Percentiles rank a stretch among this genome's conserved stretches.
phyloP scores from a whole-genome alignment of 2,888 invertebrate genomes.

The Drosophila dives region DNA sequence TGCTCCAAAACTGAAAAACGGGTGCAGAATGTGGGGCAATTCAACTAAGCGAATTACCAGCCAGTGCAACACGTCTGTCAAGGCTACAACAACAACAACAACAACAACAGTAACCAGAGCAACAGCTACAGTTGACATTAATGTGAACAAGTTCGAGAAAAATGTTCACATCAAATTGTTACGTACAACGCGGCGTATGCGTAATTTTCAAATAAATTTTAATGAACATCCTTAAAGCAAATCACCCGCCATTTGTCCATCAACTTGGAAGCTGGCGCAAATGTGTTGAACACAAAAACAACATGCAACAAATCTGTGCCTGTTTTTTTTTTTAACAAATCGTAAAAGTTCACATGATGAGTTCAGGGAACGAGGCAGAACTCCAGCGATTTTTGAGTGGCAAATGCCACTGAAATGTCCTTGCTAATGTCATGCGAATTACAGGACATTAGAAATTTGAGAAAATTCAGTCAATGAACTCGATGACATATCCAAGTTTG shows the following conservation, averaged over 20 bases:
- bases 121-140: constrained; percentile 36
- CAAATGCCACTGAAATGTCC: constrained; percentile 47
- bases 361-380: constrained; percentile 24
- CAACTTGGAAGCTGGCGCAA: constrained; percentile 11
- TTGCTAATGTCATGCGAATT: constrained; percentile 44
- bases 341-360: constrained; percentile 69
- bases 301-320: constrained; percentile 31
- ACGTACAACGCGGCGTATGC: constrained; percentile 64
- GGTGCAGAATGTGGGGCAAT: constrained; percentile 57
- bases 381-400: constrained; percentile 25
- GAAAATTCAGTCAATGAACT: constrained; percentile 30
- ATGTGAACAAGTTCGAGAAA: constrained; percentile 30
- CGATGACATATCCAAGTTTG: not conserved
- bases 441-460: constrained; percentile 24
- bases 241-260: constrained; percentile 36
- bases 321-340: constrained; percentile 36
- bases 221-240: constrained; percentile 37
- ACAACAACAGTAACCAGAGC: constrained; percentile 10
- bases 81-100: constrained; percentile 30
- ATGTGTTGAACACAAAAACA: constrained; percentile 33
- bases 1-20: constrained; percentile 10
- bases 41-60: constrained; percentile 58
- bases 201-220: constrained; percentile 62
- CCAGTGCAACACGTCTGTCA: constrained; percentile 45
- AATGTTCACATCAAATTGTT: constrained; percentile 20